Percentiles rank a stretch among this genome's conserved stretches.
These are phyloP conservation scores for Apis cerana DNA, from an alignment of 1,140 invertebrate species.

Conservation along the genomic window DNA sequence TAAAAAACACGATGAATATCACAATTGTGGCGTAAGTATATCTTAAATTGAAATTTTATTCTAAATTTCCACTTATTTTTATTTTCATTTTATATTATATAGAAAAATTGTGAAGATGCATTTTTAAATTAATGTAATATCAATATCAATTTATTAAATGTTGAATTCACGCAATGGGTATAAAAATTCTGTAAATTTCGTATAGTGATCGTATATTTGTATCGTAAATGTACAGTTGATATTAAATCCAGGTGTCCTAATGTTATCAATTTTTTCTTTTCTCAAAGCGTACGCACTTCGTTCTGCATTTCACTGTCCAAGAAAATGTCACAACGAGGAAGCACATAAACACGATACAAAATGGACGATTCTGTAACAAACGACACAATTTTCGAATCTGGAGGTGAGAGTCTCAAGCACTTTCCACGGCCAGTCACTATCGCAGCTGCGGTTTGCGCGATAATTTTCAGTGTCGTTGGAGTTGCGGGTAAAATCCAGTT, in stretches of 20 bases:
- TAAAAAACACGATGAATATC: neutral
- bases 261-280: neutral
- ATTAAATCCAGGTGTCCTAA: constrained; percentile 5
- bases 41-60: neutral
- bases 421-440: constrained; percentile 87
- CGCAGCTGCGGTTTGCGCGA: constrained; percentile 88
- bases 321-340: constrained; percentile 15
- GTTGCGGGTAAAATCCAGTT: constrained; percentile 84
- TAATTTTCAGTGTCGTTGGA: constrained; percentile 89
- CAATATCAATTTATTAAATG: too few species aligned
- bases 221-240: neutral
- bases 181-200: neutral
- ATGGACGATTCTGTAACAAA: constrained; percentile 53
- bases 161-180: too few species aligned
- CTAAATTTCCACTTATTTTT: neutral
- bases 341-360: constrained; percentile 27
- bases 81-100: too few species aligned
- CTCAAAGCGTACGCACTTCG: neutral
- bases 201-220: too few species aligned
- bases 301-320: constrained; percentile 14
- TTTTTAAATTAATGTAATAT: neutral
- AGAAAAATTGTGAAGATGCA: neutral
- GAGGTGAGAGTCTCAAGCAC: constrained; percentile 56
- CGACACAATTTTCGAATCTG: constrained; percentile 48
- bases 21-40: neutral